Base-by-base conservation (phyloP, 2,888 invertebrate genomes). In the Acronicta psi region DNA sequence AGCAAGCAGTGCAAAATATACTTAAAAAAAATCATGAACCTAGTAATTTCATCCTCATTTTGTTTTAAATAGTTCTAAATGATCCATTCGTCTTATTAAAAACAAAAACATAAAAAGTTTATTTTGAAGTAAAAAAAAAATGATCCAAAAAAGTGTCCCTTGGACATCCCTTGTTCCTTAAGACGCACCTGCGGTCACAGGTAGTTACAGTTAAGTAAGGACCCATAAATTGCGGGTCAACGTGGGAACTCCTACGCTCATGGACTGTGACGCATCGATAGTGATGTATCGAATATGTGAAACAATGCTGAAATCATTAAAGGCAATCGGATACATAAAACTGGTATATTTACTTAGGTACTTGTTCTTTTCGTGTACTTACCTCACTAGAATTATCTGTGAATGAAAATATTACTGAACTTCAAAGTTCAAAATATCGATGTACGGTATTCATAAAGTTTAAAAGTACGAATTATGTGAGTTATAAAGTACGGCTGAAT, bases 181-280 rank as follows among this genome's bases (percentile, higher is more conserved):
- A 88, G 88, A 85, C 78, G 85, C 93, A 93, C 92, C 91, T 92
- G 92, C 87, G 90, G 88, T 88, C 90, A 88, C 89, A 91, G 89
- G 90, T 88, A 91, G 90, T 88, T 85, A 84, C 84, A 80, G 79
- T 84, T 82, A 87, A 89, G 87, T 75, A 73, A 81, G 89, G 90
- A 84, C 89, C 86, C 86, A 93, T 93, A 92, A 94, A 92, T 93
- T 89, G 90, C 92, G 88, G 92, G 93, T 94, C 93, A 92, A 80
- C 91, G 93, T 93, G 93, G 93, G 93, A 94, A 93, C 78, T 65
- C 69, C 74, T 79, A 79, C 84, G 89, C 73, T 70, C 87, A 89
- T 72, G 76, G 64, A 87, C 80, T 86, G 91, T 92, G 89, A 92
- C 91, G 87, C 75, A 77, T 77, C 73, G 54, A 69, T 73, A 67